Conservation (phyloP, 2,113 vertebrate species). For the Toxostoma redivivum region DNA sequence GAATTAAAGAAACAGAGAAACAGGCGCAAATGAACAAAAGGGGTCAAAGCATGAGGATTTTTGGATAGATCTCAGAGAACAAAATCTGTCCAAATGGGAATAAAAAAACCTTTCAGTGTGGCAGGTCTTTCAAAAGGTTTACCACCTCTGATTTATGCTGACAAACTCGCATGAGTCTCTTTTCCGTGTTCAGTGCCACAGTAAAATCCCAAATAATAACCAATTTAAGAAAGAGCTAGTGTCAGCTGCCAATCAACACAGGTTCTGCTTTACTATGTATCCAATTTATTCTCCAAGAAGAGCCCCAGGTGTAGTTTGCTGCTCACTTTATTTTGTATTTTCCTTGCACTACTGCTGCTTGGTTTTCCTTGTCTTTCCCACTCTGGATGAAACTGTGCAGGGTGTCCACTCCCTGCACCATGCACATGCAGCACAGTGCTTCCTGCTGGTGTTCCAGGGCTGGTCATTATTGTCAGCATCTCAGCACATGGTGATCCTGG, state of each 20-base stretch:
- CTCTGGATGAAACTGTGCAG: not conserved
- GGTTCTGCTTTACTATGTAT: not conserved
- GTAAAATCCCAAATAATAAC: not conserved
- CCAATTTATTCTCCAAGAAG: not conserved
- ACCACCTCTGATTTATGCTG: not conserved
- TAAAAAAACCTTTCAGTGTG: not conserved
- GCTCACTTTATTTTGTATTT: not conserved
- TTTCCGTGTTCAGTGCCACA: not conserved
- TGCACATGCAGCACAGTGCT: not conserved
- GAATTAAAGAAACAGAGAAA: not conserved
- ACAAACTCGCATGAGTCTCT: not conserved
- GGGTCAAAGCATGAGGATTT: not conserved
- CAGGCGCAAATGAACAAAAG: not conserved
- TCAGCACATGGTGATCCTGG: not conserved
- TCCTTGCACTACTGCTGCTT: not conserved
- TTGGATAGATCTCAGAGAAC: not conserved
- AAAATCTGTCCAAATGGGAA: not conserved
- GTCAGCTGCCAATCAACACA: slow-evolving; percentile 1
- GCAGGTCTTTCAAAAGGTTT: not conserved
- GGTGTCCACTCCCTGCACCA: not conserved
- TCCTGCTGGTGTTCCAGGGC: not conserved
- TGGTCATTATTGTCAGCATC: not conserved
- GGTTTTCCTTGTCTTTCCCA: not conserved
- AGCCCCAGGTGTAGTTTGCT: not conserved
- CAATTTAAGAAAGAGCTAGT: not conserved